Base-by-base conservation (phyloP, 2,113 vertebrate genomes). In the Caranx ignobilis region DNA sequence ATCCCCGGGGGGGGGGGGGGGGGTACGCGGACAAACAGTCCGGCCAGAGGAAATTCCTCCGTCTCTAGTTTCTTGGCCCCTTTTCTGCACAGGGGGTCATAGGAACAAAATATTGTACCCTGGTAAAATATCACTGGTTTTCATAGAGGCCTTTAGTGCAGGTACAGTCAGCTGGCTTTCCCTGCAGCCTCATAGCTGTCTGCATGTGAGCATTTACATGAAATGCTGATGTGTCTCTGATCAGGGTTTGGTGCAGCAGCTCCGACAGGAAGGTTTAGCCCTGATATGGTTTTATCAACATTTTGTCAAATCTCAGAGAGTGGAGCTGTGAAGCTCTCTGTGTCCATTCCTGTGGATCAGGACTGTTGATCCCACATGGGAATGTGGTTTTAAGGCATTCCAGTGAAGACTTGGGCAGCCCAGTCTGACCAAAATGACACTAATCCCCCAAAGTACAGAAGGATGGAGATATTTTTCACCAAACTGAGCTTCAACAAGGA, bases 301-400 rank as follows among this genome's bases (percentile, higher is more conserved):
- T 75, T 84, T 74, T 47, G 60, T 80, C 52, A 69, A 26, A 70
- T 61, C 70, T 82, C 32, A 61, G 61, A 77, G 75, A 52, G 56
- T 50, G 55, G 35, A 62, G 68, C 48, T 60, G 71, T 47, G 50
- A 26, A 86, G 74, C 80, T 87, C 88, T 90, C 85, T 71, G 41
- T 52, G 82, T 86, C 82, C 82, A 81, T 86, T 91, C 80, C 81
- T 86, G 77, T 34, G 87, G 88, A 85, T 92, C 82, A 86, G 62
- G 66, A 71, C 69, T 77, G 75, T 81, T 89, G 88, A 91, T 87
- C 87, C 84, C 16, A 83, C 84, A 88, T 74, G 84, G 82, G 87
- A 90, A 89, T 92, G 90, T 90, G 88, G 87, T 85, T 90, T 88
- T 87, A 91, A 81, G 77, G 79, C 87, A 90, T 92, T 86, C 88